These are phyloP conservation scores for Probosciger aterrimus DNA, from an alignment of 2,113 vertebrate species.

Conservation along the genomic window DNA sequence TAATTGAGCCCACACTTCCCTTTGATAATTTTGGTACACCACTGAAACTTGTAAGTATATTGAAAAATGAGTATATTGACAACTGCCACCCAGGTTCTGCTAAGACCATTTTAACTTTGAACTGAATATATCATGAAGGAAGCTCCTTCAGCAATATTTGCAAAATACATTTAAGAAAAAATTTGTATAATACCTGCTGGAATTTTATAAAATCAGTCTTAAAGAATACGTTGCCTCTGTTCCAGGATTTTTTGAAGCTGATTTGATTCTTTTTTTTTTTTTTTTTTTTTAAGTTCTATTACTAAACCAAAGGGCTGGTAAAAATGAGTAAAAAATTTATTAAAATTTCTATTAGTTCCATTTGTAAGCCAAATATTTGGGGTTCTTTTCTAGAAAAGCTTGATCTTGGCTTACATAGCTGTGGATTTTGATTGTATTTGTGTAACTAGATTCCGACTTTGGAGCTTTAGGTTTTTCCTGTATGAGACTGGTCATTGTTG, in stretches of 20 bases:
- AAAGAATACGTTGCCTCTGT: neutral
- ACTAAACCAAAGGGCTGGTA: neutral
- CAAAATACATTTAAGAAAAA: neutral
- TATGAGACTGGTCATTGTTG: neutral
- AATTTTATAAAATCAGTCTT: neutral
- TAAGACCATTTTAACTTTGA: neutral
- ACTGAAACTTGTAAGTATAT: neutral
- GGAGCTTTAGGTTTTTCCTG: neutral
- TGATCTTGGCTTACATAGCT: neutral
- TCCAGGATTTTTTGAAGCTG: neutral
- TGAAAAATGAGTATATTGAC: neutral
- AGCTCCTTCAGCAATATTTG: neutral
- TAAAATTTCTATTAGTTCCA: constrained; percentile 10
- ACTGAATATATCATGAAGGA: neutral
- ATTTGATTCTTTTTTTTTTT: neutral
- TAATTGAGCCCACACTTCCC: neutral
- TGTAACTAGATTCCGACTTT: neutral
- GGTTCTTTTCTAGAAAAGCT: constrained; percentile 25
- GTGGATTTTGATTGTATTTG: neutral
- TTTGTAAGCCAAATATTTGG: constrained; percentile 22
- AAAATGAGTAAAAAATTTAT: neutral
- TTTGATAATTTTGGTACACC: neutral
- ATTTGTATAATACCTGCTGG: neutral
- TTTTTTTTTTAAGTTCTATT: neutral
- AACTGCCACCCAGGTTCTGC: neutral